phyloP scores from a whole-genome alignment of 2,797 vertebrate genomes.

The Coracias cyanogaster region DNA sequence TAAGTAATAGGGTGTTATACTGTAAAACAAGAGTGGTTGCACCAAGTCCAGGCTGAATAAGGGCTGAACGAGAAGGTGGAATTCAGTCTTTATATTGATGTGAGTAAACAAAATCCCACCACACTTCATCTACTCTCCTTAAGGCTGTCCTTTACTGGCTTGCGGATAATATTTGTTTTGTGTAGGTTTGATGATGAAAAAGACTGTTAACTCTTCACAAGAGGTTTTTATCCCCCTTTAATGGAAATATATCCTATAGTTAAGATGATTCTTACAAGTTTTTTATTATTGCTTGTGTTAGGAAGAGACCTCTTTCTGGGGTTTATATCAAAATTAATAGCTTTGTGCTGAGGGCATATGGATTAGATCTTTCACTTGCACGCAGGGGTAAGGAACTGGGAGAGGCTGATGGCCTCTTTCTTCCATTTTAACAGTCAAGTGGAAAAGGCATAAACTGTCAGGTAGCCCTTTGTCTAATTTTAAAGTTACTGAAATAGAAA shows the following conservation, averaged over 20 bases:
- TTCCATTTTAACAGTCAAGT: not conserved
- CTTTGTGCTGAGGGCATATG: not conserved
- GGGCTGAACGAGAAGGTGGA: not conserved
- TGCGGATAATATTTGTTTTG: not conserved
- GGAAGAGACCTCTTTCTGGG: not conserved
- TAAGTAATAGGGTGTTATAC: not conserved
- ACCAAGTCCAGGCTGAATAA: not conserved
- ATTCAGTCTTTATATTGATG: not conserved
- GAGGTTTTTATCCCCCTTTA: not conserved
- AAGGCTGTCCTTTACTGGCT: not conserved
- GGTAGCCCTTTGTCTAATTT: not conserved
- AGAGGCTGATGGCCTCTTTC: not conserved
- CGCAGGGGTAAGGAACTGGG: not conserved
- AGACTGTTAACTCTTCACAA: not conserved
- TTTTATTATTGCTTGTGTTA: not conserved
- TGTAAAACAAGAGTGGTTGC: not conserved
- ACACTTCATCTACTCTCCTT: not conserved
- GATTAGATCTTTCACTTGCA: not conserved
- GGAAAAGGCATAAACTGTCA: not conserved
- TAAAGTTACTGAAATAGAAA: not conserved
- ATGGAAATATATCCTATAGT: not conserved
- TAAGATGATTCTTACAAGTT: not conserved
- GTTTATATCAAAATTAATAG: not conserved
- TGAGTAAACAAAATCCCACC: not conserved
- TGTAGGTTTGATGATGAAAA: not conserved